Base-by-base conservation (phyloP, 2,888 invertebrate species). In the Horisme vitalbata region DNA sequence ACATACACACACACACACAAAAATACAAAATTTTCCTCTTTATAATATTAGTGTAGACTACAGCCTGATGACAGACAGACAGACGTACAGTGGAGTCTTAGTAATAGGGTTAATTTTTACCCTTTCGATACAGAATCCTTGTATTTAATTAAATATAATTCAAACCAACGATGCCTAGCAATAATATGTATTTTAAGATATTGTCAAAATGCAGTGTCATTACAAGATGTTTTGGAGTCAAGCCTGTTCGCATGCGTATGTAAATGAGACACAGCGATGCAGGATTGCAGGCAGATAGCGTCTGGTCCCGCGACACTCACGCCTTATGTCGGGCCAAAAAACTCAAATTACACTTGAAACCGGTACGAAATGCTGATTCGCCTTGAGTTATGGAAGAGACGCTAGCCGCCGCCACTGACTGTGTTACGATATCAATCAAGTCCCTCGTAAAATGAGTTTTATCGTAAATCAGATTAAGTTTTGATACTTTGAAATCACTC, bases 211-310 rank as follows among this genome's bases (percentile, higher is more conserved):
- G 53, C 59, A 55, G 57, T 60, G 63, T 62, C 61, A 61, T 62
- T 52, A 55, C 49, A 58, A 63, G 59, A 58, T 54, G 61, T 59
- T 57, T 47, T 57, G 48, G 46, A 31, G 50, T 43, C 58, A 55
- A 61, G 26, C 47, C 54, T 56, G 52, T 48, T 59, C 59, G 60
- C 65, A 65, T 69, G 41, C 41, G 34, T 50, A 52, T 52, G 71
- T 65, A 69, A 74, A 74, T 74, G 63, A 59, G 65, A 58, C 52
- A 52, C 51, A 58, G 55, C 59, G 57, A 56, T 55, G 55, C 55
- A n/a, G n/a, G n/a, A n/a, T n/a, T n/a, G n/a, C n/a, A n/a, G n/a
- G n/a, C n/a, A 65, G 68, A 71, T 69, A 68, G 61, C 60, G 55
- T 34, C 36, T 45, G 45, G 36, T 36, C 20, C 36, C 41, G 46